Evolutionary conservation across 2,113 vertebrate genomes (phyloP).

Genomic region (Gymnocephalus cernua): DNA sequence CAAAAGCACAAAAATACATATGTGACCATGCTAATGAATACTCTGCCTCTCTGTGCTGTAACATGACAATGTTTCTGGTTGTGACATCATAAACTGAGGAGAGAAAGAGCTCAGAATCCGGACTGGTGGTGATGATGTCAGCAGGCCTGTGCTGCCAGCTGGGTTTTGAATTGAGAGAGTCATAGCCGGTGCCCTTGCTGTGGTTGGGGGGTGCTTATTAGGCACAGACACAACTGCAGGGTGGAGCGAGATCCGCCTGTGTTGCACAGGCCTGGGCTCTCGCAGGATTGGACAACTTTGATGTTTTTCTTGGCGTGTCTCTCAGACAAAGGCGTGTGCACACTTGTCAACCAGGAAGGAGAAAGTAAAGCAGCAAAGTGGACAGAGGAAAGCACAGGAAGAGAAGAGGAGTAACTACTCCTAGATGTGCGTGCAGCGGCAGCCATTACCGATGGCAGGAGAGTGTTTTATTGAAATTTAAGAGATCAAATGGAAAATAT

Average conservation of each 20-base stretch:
- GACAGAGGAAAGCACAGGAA: constrained; percentile 11
- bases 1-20: constrained; percentile 49
- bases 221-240: constrained; percentile 70
- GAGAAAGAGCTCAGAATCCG: constrained; percentile 43
- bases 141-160: constrained; percentile 64
- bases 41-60: constrained; percentile 24
- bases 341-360: constrained; percentile 54
- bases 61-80: constrained; percentile 36
- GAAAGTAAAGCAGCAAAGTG: constrained; percentile 49
- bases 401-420: constrained; percentile 7
- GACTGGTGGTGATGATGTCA: constrained; percentile 70
- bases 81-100: constrained; percentile 49
- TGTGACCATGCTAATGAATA: constrained; percentile 34
- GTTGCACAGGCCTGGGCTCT: constrained; percentile 42
- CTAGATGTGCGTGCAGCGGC: not conserved
- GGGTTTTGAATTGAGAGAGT: constrained; percentile 59
- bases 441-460: not conserved
- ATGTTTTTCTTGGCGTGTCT: constrained; percentile 76
- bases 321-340: constrained; percentile 75
- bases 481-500: constrained; percentile 32
- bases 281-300: constrained; percentile 55
- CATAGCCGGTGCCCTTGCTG: constrained; percentile 62
- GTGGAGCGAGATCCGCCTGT: constrained; percentile 65
- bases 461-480: constrained; percentile 16
- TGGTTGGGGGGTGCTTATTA: constrained; percentile 76